Evolutionary conservation across 1,140 invertebrate species (phyloP), one percentile per base, ranked within the genome.

Genomic region (Cydia fagiglandana): DNA sequence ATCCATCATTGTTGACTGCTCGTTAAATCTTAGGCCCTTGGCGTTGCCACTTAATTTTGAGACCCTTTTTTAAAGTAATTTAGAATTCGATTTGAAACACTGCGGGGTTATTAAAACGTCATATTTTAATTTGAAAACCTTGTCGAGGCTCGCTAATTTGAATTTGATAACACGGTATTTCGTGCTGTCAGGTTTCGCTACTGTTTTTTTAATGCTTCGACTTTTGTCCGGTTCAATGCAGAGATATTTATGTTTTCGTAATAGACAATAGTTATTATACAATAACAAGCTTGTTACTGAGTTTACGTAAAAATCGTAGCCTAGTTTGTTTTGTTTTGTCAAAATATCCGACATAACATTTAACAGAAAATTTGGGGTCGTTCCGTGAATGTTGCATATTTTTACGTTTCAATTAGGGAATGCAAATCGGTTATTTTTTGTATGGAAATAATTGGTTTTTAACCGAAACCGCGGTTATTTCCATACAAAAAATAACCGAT

Each of bases 31-130:
- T 17, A 34, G 2, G 64, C 34, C 56, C 20, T 61, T 20, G 56
- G 56, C 56, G 20, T 61, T 61, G 56, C 56, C 56, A 61, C 56
- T 61, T 61, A 61, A 24, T 61, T 61, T 61, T 61, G 20, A 24
- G 17, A 24, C 56, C 30, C 15, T 70, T 70, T 70, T 38, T 70
- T 56, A 4, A 34, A n/a, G n/a, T 73, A 73, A 68, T 68, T 83
- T 80, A 81, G 80, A 82, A 75, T 66, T 75, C 41, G 75, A 73
- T 80, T 75, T 79, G 75, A 77, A 77, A 79, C 79, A 73, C 66
- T 70, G 64, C 10, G 47, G 28, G 10, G 70, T 81, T 80, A 84
- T 84, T 83, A 78, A 81, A 81, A 80, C 64, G 81, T 81, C 81
- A 79, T 77, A 76, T 74, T 77, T 76, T 77, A 76, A 78, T 73